Base-by-base conservation (phyloP, 2,113 vertebrate species). In the Coptodon bakossiorum region DNA sequence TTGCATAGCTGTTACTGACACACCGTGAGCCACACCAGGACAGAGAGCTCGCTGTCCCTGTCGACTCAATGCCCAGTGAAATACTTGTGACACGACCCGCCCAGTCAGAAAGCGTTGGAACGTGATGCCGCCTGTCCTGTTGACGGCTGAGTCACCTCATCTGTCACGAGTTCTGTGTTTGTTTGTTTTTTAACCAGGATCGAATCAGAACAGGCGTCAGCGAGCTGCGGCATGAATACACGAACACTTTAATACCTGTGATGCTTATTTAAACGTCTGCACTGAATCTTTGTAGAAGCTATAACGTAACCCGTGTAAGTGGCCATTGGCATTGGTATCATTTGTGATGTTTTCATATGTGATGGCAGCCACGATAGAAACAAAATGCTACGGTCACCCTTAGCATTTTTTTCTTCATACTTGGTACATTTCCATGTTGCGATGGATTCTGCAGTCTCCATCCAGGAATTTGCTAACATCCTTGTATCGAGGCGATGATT, bases 91-190 rank as follows among this genome's bases (percentile, higher is more conserved):
- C 73, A 8, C 34, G 29, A 38, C 36, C 22, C 43, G 16, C 48
- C 27, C 22, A n/a, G 17, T 80, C 36, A 66, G 34, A 27, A 85
- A 63, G 12, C 78, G 71, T 48, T 84, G 24, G 71, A 88, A 13
- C 53, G 1, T 50, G 80, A 48, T 88, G 59, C n/a, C 1, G 0
- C 24, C 22, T 16, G 8, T 83, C 52, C 17, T 80, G 68, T 79
- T 52, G 68, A 34, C 16, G 5, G 73, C 79, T 91, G 82, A 88
- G 84, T 90, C 88, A 89, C 73, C 2, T 16, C 2, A 40, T 24
- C 11, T 79, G 17, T 52, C 73, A 52, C 6, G 6, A 36, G 48
- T 59, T 53, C 57, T 48, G 19, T 27, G n/a, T 54, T 4, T 6
- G 8, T 50, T 0, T 9, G 3, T 19, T 59, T 31, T 17, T 10